Evolutionary conservation across 2,888 invertebrate species (phyloP).

Genomic region (Netelia melanura): DNA sequence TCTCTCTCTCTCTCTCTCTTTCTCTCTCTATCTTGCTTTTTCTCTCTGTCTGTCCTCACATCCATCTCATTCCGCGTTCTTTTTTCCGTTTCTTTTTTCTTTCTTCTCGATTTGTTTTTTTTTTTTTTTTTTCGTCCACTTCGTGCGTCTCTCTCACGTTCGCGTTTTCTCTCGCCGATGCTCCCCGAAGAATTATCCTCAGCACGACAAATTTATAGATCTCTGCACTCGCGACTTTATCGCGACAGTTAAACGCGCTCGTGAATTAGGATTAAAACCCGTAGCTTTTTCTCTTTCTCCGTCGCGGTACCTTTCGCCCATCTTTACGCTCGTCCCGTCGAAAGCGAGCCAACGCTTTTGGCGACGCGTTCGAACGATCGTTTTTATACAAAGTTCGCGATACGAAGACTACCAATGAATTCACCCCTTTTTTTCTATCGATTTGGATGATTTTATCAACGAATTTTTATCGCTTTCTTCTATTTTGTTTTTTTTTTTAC

Average conservation of each 20-base stretch:
- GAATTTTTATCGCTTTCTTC: not conserved
- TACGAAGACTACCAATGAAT: too few species aligned
- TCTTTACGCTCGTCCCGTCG: not conserved
- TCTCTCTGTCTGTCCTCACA: conserved; percentile 61
- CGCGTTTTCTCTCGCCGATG: conserved; percentile 59
- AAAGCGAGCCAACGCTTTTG: too few species aligned
- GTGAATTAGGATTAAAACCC: conserved; percentile 67
- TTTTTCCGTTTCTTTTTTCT: conserved; percentile 26
- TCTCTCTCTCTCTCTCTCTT: conserved; percentile 58
- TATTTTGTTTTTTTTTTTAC: not conserved
- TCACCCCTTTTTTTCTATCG: too few species aligned
- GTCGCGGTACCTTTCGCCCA: conserved; percentile 3
- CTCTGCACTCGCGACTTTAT: conserved; percentile 68
- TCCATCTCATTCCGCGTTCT: conserved; percentile 55
- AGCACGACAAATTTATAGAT: conserved; percentile 68
- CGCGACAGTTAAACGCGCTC: conserved; percentile 69
- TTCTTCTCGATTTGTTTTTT: conserved; percentile 23
- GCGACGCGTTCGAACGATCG: conserved; percentile 21
- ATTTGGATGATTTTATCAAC: too few species aligned
- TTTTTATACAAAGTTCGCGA: not conserved
- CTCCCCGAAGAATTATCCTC: conserved; percentile 65
- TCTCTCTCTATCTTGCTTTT: conserved; percentile 59
- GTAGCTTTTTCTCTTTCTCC: conserved; percentile 27
- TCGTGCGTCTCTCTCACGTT: conserved; percentile 44
- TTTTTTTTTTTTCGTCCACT: conserved; percentile 38